Conservation (phyloP, 2,888 invertebrate species). For the Germaria angustata region DNA sequence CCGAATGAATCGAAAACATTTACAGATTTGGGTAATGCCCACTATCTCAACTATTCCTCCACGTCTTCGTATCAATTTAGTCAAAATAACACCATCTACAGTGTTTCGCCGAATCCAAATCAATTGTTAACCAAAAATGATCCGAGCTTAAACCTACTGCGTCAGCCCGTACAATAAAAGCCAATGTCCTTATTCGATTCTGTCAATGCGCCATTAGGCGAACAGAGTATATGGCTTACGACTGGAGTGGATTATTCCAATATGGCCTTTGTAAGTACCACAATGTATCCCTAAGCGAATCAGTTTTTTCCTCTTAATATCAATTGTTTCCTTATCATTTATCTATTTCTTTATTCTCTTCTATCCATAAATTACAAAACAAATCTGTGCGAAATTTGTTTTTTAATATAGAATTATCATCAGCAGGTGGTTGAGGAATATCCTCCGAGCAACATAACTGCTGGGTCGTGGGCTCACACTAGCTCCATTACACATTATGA, state of each 20-base stretch:
- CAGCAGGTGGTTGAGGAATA: conserved; percentile 78
- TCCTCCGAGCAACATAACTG: conserved; percentile 71
- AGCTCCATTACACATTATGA: conserved; percentile 71
- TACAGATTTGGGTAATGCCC: conserved; percentile 77
- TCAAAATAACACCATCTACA: conserved; percentile 75
- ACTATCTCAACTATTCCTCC: conserved; percentile 74
- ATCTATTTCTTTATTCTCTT: not conserved
- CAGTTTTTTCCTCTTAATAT: not conserved
- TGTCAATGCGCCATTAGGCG: conserved; percentile 70
- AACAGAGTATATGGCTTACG: conserved; percentile 73
- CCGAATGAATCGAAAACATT: conserved; percentile 77
- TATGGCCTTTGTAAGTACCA: conserved; percentile 75
- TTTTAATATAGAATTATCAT: conserved; percentile 74
- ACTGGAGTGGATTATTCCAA: conserved; percentile 74
- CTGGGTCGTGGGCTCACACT: conserved; percentile 72
- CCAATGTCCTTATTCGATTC: conserved; percentile 74
- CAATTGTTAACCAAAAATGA: conserved; percentile 77
- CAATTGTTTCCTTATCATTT: conserved; percentile 11
- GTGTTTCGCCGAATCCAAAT: conserved; percentile 71
- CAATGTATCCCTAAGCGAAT: no score
- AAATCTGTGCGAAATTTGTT: conserved; percentile 22
- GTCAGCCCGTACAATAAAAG: conserved; percentile 75
- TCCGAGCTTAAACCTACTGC: conserved; percentile 76
- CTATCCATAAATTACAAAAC: conserved; percentile 20
- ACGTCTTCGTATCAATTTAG: conserved; percentile 73